Percentiles rank a stretch among this genome's conserved stretches.
These are phyloP conservation scores for Tetraneura akinire DNA, from an alignment of 1,140 invertebrate species.

Conservation along the genomic window DNA sequence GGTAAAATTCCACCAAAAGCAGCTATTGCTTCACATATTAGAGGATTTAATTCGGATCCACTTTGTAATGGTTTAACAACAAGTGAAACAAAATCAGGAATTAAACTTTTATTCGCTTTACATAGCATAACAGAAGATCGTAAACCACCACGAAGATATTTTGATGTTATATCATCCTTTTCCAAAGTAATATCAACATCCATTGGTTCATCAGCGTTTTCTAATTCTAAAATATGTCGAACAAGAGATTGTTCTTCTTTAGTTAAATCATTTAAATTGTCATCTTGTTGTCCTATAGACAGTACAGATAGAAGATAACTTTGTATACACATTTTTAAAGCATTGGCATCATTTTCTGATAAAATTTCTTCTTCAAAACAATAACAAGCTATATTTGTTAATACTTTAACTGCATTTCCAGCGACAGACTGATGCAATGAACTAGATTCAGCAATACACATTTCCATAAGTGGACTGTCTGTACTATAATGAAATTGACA, in stretches of 20 bases:
- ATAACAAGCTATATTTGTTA: slow-evolving; percentile 69
- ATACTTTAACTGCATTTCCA: slow-evolving; percentile 70
- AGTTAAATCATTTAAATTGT: neutral
- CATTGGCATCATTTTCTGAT: neutral
- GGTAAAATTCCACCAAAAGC: slow-evolving; percentile 31
- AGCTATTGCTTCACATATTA: slow-evolving; percentile 44
- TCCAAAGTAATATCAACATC: neutral
- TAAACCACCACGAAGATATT: slow-evolving; percentile 39
- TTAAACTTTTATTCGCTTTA: slow-evolving; percentile 45
- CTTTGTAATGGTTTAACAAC: slow-evolving; percentile 26
- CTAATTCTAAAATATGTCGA: neutral
- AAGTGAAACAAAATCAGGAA: slow-evolving; percentile 15
- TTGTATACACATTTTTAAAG: slow-evolving; percentile 20
- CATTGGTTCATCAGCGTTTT: slow-evolving; percentile 3
- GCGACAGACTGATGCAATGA: slow-evolving; percentile 67
- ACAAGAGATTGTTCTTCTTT: neutral
- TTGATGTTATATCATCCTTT: neutral
- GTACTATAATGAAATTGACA: slow-evolving; percentile 62
- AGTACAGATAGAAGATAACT: slow-evolving; percentile 41
- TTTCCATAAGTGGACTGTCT: slow-evolving; percentile 62
- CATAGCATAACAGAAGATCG: slow-evolving; percentile 36
- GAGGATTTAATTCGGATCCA: slow-evolving; percentile 35
- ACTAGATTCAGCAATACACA: slow-evolving; percentile 65
- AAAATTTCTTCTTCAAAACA: slow-evolving; percentile 60
- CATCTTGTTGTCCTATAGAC: neutral